Evolutionary conservation across 2,888 invertebrate species (phyloP), one percentile per base, ranked within the genome.

Genomic region (Rugalucina vietnamica): DNA sequence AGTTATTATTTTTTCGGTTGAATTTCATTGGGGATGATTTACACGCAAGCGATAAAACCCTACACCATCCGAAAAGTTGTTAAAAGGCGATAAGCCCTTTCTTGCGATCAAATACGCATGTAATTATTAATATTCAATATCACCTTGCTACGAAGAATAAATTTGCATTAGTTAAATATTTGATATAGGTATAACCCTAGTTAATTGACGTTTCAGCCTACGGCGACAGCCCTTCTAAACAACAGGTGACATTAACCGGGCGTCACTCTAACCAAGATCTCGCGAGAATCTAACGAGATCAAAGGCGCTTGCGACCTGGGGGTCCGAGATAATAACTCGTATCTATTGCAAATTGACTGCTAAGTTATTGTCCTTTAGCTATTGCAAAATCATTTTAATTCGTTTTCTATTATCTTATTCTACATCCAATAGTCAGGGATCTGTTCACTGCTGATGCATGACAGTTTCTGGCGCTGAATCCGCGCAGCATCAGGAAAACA

Each of bases 371-470:
- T 54, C 72, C 82, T 39, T 74, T 39, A 39, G 79, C 54, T 82
- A 76, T 72, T 76, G 82, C 72, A 81, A 82, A 84, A 82, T 87
- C 80, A 82, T 82, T 77, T 71, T 86, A 86, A 87, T 84, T 87
- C 82, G 74, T 84, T 84, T 75, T 82, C 81, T 77, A 87, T 82
- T 80, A 84, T 86, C n/a, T n/a, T n/a, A n/a, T n/a, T n/a, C n/a
- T n/a, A n/a, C n/a, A n/a, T n/a, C n/a, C n/a, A n/a, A n/a, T n/a
- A n/a, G n/a, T n/a, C n/a, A n/a, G n/a, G n/a, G n/a, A n/a, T n/a
- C n/a, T n/a, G n/a, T n/a, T n/a, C n/a, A n/a, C n/a, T n/a, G n/a
- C n/a, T n/a, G n/a, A n/a, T n/a, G n/a, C n/a, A n/a, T n/a, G n/a
- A n/a, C n/a, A n/a, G n/a, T n/a, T n/a, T n/a, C n/a, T n/a, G n/a